A percentile compares a stretch with the other conserved stretches of the same genome.
These are phyloP conservation scores for Hippoglossus hippoglossus DNA, from an alignment of 2,797 vertebrate genomes.

Conservation along the genomic window DNA sequence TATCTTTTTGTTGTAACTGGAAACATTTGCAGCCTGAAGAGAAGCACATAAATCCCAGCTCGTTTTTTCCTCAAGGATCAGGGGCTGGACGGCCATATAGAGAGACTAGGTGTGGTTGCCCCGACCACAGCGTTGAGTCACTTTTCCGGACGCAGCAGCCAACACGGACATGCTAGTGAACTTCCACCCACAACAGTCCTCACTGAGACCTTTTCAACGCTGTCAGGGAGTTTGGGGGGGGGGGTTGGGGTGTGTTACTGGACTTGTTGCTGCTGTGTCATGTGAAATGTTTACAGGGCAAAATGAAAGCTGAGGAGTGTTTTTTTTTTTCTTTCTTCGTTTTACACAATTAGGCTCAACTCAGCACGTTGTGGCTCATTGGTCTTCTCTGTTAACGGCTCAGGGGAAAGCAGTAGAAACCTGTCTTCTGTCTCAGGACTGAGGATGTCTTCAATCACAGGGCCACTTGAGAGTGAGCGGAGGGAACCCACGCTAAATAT, in stretches of 20 bases:
- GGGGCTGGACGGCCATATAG: neutral
- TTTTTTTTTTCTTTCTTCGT: neutral
- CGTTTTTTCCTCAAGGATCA: conserved; percentile 21
- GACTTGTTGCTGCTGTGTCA: conserved; percentile 52
- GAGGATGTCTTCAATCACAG: conserved; percentile 55
- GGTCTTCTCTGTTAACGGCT: conserved; percentile 28
- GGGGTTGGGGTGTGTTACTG: neutral
- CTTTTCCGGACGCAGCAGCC: conserved; percentile 59
- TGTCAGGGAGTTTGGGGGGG: neutral
- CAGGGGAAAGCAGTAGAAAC: conserved; percentile 53
- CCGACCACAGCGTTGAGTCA: conserved; percentile 70
- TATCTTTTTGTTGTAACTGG: conserved; percentile 3
- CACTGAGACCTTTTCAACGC: conserved; percentile 12
- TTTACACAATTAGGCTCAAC: conserved; percentile 36
- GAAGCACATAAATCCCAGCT: neutral
- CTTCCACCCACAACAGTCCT: conserved; percentile 62
- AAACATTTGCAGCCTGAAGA: neutral
- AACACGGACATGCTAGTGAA: conserved; percentile 56
- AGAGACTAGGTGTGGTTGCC: conserved; percentile 62
- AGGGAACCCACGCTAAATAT: conserved; percentile 75
- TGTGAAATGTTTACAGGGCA: conserved; percentile 41
- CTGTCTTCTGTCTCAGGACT: conserved; percentile 43
- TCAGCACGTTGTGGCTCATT: conserved; percentile 46
- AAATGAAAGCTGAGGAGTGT: conserved; percentile 37
- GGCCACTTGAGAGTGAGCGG: conserved; percentile 53